These are phyloP conservation scores for Pempheris klunzingeri DNA, from an alignment of 2,797 vertebrate species.

Conservation along the genomic window DNA sequence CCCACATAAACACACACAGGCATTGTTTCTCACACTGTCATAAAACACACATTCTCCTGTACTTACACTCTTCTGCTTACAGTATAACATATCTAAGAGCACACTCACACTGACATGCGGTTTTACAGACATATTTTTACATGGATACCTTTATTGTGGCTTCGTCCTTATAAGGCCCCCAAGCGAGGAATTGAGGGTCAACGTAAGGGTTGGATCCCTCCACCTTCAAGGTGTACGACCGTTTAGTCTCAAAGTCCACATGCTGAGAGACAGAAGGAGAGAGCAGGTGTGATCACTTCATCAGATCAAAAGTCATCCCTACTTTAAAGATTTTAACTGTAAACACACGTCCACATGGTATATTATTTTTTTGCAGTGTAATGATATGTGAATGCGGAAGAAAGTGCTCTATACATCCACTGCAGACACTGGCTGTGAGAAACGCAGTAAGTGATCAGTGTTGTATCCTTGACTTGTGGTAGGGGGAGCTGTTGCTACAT, in stretches of 20 bases:
- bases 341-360: not conserved
- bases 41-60: not conserved
- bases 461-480: slow-evolving; percentile 33
- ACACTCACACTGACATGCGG: not conserved
- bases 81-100: not conserved
- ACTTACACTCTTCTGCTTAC: not conserved
- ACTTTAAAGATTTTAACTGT: slow-evolving; percentile 1
- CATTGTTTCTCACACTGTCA: not conserved
- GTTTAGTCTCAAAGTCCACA: slow-evolving; percentile 96
- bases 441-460: slow-evolving; percentile 16
- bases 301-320: not conserved
- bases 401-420: not conserved
- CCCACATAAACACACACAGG: not conserved
- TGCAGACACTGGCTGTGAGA: slow-evolving; percentile 14
- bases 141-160: slow-evolving; percentile 92
- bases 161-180: slow-evolving; percentile 95
- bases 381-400: not conserved
- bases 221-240: slow-evolving; percentile 92
- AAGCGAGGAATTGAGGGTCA: slow-evolving; percentile 93
- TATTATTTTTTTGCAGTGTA: not conserved
- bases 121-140: not conserved
- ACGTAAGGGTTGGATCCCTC: slow-evolving; percentile 94
- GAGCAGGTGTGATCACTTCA: not conserved
- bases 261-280: slow-evolving; percentile 78
- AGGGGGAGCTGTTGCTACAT: slow-evolving; percentile 85